Base-by-base conservation (phyloP, 2,797 vertebrate species). In the Sebastolobus altivelis region DNA sequence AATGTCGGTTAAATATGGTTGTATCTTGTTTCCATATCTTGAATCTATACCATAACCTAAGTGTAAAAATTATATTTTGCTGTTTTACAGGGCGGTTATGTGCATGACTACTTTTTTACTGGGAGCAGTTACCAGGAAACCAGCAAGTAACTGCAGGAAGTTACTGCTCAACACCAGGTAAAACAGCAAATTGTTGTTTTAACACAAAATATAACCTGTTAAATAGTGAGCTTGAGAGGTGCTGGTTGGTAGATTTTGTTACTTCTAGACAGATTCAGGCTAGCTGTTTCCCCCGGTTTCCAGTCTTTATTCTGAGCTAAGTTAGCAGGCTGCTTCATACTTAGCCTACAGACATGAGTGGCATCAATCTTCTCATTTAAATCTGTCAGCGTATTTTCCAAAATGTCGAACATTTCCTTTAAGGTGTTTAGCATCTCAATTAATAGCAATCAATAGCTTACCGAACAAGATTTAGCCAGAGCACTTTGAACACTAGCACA, bases 371-470 rank as follows among this genome's bases (percentile, higher is more conserved):
- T 52, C 58, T 59, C 40, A n/a, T 73, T 33, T 22, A 20, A 77
- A 74, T 52, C 65, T 74, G 63, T 46, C 13, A 60, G 7, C 11
- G 10, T 5, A 38, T 43, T 70, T 49, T 33, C 31, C 46, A 59
- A 66, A 73, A 68, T 18, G 13, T 31, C 6, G 3, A 37, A 78
- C 40, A 65, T 37, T 52, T 72, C 58, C 35, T 61, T 77, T 29
- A 38, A 61, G 54, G 71, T 61, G 52, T 80, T 83, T 27, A 62
- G 77, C 58, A 56, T 83, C 20, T 84, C 49, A 68, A 55, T 82
- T 70, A 80, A 81, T 56, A 65, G 37, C 80, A 69, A 82, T 72
- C 70, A 52, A 66, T 76, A 81, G 81, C 72, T 87, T 72, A 84
- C 65, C 9, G 62, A 74, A 82, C 35, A 22, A 60, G 55, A 74